Conservation (phyloP, 2,113 vertebrate species). For the Equus przewalskii region DNA sequence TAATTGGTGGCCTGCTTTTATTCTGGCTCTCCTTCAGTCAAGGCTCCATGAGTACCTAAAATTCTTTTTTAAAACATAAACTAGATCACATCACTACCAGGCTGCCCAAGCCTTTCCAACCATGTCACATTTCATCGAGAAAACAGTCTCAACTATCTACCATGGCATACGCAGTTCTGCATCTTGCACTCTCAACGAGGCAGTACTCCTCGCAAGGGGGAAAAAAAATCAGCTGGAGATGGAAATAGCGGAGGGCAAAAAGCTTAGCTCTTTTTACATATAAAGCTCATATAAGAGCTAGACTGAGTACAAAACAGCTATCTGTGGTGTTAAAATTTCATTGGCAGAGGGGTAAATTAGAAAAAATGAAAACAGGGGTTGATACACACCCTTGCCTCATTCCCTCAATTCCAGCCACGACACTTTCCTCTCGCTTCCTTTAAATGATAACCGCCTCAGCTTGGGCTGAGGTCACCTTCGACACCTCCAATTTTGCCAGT, state of each 20-base stretch:
- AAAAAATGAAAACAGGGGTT: neutral
- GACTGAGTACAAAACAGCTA: neutral
- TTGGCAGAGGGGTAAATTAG: neutral
- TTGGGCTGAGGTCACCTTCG: neutral
- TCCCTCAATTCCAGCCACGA: neutral
- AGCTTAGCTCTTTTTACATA: neutral
- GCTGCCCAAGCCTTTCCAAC: neutral
- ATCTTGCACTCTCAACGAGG: neutral
- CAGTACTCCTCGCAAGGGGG: accelerated
- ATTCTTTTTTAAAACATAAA: neutral
- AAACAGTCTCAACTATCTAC: neutral
- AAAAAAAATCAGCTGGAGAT: neutral
- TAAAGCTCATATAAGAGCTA: neutral
- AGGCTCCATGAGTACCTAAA: neutral
- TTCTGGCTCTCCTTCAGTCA: neutral
- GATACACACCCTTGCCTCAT: neutral
- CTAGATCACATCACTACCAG: neutral
- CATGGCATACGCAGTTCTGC: accelerated
- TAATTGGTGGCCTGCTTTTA: neutral
- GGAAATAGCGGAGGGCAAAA: neutral
- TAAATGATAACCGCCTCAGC: neutral
- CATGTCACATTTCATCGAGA: neutral
- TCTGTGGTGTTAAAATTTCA: neutral
- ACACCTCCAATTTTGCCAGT: neutral
- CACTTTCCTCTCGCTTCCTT: too few relatives aligned